Evolutionary conservation across 2,797 vertebrate genomes (phyloP), one percentile per base, ranked within the genome.

Genomic region (Malacoctenus gilli): DNA sequence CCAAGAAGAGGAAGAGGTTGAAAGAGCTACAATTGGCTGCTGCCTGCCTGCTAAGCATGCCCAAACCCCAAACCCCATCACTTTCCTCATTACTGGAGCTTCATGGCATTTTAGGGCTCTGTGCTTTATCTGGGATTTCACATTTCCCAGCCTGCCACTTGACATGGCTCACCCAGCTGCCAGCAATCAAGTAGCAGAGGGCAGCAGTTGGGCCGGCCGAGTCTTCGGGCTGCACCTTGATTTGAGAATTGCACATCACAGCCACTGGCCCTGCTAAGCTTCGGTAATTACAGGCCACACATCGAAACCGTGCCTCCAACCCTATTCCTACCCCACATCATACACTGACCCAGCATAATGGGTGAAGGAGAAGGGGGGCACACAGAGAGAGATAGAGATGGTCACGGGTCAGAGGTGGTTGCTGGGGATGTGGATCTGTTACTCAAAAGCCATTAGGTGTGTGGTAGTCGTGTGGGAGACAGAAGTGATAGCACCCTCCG

Each of bases 91-190:
- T 91, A 90, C 85, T 70, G 71, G 67, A 76, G 84, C 80, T 87
- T 89, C 86, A 86, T 89, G 88, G 86, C 77, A 87, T 84, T 89
- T 87, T 81, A 84, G 77, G 68, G 79, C 81, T 87, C 76, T 83
- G 77, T 75, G 76, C 86, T 91, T 89, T 92, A 91, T 89, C 88
- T 80, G 78, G 87, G 86, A 87, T 90, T 92, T 91, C 83, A 87
- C 84, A 88, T 89, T 90, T 88, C 75, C 79, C 72, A 81, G 84
- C 70, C 78, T 73, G 76, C 85, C 84, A 87, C 85, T 91, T 87
- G 86, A 90, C 88, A 90, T 81, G 78, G 76, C 64, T 80, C 61
- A 79, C 80, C 84, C 83, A 82, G 83, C 80, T 85, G 79, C 79
- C 85, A 80, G 83, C 85, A 91, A 89, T 89, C 83, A 86, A 81